phyloP scores from a whole-genome alignment of 2,888 invertebrate species.

The Chrysolina haemoptera region DNA sequence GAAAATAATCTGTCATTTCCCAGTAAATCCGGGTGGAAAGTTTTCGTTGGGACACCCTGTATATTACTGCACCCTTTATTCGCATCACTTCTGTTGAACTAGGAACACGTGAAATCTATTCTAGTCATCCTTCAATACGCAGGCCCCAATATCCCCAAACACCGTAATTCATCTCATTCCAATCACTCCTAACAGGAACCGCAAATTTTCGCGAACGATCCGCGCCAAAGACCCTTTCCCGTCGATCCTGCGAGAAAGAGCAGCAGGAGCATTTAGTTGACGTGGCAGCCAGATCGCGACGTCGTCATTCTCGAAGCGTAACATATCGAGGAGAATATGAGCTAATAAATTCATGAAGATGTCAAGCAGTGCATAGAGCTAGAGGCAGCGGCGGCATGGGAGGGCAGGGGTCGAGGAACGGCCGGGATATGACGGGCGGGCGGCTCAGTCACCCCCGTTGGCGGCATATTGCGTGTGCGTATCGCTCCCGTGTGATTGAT shows the following conservation, averaged over 20 bases:
- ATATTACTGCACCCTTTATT: too few species aligned
- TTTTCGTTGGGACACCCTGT: too few species aligned
- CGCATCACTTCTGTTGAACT: too few species aligned
- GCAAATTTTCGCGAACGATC: slow-evolving; percentile 1
- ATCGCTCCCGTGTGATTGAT: slow-evolving; percentile 42
- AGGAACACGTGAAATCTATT: not conserved
- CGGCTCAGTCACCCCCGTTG: slow-evolving; percentile 23
- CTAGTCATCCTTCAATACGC: too few species aligned
- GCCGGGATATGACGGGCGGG: slow-evolving; percentile 20
- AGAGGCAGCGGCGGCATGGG: slow-evolving; percentile 23
- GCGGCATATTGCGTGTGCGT: slow-evolving; percentile 45
- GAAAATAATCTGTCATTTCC: too few species aligned
- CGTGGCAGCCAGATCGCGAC: slow-evolving; percentile 23
- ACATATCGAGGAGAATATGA: slow-evolving; percentile 48
- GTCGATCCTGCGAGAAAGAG: slow-evolving; percentile 7
- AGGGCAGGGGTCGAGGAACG: slow-evolving; percentile 25
- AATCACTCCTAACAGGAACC: not conserved
- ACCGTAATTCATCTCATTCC: not conserved
- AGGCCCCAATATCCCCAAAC: not conserved
- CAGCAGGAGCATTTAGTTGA: slow-evolving; percentile 30
- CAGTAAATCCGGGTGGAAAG: too few species aligned
- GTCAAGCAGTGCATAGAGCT: slow-evolving; percentile 39
- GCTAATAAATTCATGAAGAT: slow-evolving; percentile 52
- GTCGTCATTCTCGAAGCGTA: slow-evolving; percentile 27
- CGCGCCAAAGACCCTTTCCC: not conserved